Conservation (phyloP, 2,797 vertebrate species). For the Acanthurus leucopareius region DNA sequence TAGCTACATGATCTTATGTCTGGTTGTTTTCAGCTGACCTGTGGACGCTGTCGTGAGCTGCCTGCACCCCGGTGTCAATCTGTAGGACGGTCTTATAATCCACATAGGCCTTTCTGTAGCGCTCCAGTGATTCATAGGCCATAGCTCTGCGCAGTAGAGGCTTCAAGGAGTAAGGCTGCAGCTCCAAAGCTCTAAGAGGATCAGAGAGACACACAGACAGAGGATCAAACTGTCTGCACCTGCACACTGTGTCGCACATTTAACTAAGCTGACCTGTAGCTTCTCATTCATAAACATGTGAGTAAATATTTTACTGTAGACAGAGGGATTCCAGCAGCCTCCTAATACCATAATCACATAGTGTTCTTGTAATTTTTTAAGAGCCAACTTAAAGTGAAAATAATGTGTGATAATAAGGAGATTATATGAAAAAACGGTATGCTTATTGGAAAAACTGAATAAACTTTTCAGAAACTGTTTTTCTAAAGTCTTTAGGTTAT, state of each 20-base stretch:
- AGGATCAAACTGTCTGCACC: constrained; percentile 67
- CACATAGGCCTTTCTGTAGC: constrained; percentile 92
- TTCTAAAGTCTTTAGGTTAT: too few relatives aligned
- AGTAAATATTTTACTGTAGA: constrained; percentile 13
- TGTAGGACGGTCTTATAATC: constrained; percentile 96
- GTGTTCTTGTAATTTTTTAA: background rate
- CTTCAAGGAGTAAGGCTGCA: constrained; percentile 93
- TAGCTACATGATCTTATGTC: background rate
- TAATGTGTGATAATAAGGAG: background rate
- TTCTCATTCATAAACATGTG: constrained; percentile 61
- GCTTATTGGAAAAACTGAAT: background rate
- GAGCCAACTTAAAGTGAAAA: background rate
- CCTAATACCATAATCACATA: background rate
- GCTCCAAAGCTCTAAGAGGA: constrained; percentile 92
- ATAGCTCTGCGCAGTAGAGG: constrained; percentile 93
- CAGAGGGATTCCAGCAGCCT: constrained; percentile 1
- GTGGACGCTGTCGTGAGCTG: constrained; percentile 92
- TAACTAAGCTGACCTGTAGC: constrained; percentile 4
- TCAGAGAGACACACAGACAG: constrained; percentile 66
- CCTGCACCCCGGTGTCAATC: constrained; percentile 91
- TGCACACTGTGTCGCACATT: constrained; percentile 29
- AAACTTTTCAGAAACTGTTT: too few relatives aligned
- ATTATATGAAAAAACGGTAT: background rate
- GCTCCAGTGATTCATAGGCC: constrained; percentile 94
- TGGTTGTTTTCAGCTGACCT: constrained; percentile 68